These are phyloP conservation scores for Melanchra persicariae DNA, from an alignment of 2,888 invertebrate species.

Conservation along the genomic window DNA sequence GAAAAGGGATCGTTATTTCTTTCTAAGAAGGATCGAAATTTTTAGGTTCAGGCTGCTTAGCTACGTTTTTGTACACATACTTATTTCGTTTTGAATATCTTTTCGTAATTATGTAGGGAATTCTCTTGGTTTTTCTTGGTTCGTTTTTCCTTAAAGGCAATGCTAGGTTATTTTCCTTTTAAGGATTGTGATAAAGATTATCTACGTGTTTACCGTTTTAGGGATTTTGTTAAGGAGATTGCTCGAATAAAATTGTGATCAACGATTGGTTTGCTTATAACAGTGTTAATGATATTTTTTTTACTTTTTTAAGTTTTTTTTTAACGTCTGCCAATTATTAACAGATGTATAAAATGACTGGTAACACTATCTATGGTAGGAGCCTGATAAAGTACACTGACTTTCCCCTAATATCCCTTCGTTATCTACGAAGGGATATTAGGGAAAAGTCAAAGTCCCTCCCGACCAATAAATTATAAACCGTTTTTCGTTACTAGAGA, in stretches of 20 bases:
- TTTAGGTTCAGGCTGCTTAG: conserved; percentile 12
- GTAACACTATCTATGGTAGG: too few species aligned
- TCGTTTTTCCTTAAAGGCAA: conserved; percentile 14
- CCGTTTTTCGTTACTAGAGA: too few species aligned
- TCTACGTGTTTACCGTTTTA: neutral
- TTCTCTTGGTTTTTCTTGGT: conserved; percentile 27
- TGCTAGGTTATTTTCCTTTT: conserved; percentile 16
- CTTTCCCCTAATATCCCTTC: too few species aligned
- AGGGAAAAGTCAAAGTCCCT: too few species aligned
- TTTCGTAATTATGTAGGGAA: conserved; percentile 36
- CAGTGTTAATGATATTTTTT: conserved; percentile 6
- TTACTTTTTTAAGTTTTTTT: neutral
- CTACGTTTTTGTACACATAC: conserved; percentile 32
- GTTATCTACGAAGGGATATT: too few species aligned
- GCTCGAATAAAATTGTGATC: conserved; percentile 7
- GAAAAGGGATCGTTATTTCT: conserved; percentile 35
- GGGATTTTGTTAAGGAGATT: conserved; percentile 22
- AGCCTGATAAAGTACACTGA: too few species aligned
- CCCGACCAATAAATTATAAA: too few species aligned
- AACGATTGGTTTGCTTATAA: conserved; percentile 12
- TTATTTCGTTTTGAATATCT: conserved; percentile 47
- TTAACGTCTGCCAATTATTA: neutral
- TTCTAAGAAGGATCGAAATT: conserved; percentile 6
- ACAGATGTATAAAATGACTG: too few species aligned
- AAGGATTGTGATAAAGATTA: conserved; percentile 31